phyloP scores from a whole-genome alignment of 2,113 vertebrate genomes.

The Oenanthe oenanthe region DNA sequence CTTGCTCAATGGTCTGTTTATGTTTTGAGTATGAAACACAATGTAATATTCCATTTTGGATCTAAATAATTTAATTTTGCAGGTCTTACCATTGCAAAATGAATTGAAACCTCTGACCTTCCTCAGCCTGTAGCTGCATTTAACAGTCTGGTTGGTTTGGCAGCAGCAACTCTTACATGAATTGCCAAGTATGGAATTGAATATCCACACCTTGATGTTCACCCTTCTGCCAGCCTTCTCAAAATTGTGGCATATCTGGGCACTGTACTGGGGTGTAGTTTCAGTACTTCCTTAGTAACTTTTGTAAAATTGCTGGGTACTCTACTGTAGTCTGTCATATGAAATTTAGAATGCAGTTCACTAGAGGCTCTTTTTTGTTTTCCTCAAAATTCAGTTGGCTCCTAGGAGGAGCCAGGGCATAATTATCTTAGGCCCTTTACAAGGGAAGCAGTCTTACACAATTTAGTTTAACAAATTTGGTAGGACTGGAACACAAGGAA shows the following conservation, averaged over 20 bases:
- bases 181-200: constrained; percentile 77
- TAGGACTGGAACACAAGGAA: neutral
- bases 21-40: constrained; percentile 59
- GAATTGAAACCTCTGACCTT: constrained; percentile 81
- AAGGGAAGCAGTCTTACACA: neutral
- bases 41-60: constrained; percentile 59
- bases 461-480: neutral
- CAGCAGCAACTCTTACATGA: constrained; percentile 76
- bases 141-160: constrained; percentile 80
- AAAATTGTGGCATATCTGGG: constrained; percentile 77
- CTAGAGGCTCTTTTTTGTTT: neutral
- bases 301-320: constrained; percentile 78
- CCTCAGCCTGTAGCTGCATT: constrained; percentile 82
- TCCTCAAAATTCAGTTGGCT: neutral
- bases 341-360: neutral
- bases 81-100: constrained; percentile 84
- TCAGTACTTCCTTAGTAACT: constrained; percentile 78
- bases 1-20: constrained; percentile 67
- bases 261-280: constrained; percentile 78
- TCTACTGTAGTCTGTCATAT: neutral
- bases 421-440: neutral
- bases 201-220: constrained; percentile 75
- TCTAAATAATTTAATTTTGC: constrained; percentile 46
- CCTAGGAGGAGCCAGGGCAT: neutral
- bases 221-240: constrained; percentile 70